These are phyloP conservation scores for Monomorium pharaonis DNA, from an alignment of 1,140 invertebrate genomes.

Conservation along the genomic window DNA sequence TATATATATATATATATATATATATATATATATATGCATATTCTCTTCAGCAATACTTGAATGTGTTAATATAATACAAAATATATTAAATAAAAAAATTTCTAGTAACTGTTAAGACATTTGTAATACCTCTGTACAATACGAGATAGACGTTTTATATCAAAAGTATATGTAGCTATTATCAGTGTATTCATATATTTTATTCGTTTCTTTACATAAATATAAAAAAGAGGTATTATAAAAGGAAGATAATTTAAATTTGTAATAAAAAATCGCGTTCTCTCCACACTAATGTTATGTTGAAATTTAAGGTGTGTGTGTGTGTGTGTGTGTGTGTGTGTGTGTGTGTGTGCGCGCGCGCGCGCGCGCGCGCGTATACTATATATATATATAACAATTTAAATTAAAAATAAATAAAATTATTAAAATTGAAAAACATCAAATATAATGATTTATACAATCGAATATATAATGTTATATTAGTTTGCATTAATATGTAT, in stretches of 20 bases:
- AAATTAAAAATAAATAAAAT: background rate
- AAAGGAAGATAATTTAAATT: background rate
- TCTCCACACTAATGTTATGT: background rate
- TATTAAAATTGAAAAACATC: background rate
- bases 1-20: too few species aligned
- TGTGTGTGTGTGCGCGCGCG: too few species aligned
- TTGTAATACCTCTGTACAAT: background rate
- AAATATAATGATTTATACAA: too few species aligned
- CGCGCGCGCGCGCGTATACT: too few species aligned
- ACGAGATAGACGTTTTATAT: background rate
- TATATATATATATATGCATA: too few species aligned
- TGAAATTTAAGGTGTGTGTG: background rate
- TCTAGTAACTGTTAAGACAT: background rate
- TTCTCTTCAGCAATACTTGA: too few species aligned
- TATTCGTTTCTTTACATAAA: slow-evolving; percentile 5
- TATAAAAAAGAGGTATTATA: background rate
- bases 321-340: too few species aligned
- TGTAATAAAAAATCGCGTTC: background rate
- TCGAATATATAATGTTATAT: background rate
- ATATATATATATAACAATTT: background rate
- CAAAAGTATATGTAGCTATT: background rate
- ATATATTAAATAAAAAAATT: background rate
- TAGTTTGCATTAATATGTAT: background rate
- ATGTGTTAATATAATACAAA: background rate
- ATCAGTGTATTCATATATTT: slow-evolving; percentile 4